Evolutionary conservation across 2,113 vertebrate genomes (phyloP).

Genomic region (Nycticryphes semicollaris): DNA sequence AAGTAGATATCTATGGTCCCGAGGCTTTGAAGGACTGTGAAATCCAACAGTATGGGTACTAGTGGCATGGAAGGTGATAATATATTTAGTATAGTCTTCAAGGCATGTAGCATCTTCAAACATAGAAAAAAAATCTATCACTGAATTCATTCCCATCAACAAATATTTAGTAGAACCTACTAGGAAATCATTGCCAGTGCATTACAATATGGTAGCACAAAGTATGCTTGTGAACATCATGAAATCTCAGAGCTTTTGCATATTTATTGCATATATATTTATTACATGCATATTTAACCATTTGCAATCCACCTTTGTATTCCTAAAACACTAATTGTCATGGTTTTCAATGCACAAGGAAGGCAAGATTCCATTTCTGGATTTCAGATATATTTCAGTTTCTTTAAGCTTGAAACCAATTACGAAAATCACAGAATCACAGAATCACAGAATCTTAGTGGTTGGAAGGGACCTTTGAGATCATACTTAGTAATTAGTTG

Average conservation of each 20-base stretch:
- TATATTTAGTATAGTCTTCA: background rate
- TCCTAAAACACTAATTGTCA: background rate
- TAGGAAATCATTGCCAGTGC: background rate
- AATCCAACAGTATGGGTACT: background rate
- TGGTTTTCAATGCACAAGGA: background rate
- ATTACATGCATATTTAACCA: background rate
- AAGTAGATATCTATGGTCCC: background rate
- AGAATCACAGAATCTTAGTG: no score
- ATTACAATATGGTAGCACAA: background rate
- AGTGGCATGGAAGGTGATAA: background rate
- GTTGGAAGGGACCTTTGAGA: no score
- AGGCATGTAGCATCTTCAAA: background rate
- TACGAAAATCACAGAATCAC: no score
- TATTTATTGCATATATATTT: background rate
- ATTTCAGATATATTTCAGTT: background rate
- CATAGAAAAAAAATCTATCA: background rate
- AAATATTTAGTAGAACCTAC: background rate
- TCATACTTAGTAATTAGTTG: background rate
- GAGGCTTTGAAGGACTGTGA: background rate
- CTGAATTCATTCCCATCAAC: background rate
- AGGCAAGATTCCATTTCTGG: background rate
- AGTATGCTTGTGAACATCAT: accelerated
- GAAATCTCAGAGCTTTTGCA: background rate
- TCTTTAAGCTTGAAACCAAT: background rate
- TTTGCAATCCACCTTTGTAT: background rate